phyloP scores from a whole-genome alignment of 2,888 invertebrate species.

The Dilophus febrilis region DNA sequence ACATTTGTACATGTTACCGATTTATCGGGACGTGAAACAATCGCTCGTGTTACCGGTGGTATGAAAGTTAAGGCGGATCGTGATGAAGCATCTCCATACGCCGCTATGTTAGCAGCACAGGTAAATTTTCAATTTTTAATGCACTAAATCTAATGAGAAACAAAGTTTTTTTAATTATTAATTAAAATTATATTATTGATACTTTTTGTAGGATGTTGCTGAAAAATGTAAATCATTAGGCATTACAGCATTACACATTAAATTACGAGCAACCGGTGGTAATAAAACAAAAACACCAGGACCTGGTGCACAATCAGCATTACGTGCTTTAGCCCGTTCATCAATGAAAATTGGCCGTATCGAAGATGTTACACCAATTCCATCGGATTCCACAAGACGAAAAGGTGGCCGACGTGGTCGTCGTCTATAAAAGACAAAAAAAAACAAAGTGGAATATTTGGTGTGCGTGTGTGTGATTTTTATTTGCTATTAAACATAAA shows the following conservation, averaged over 20 bases:
- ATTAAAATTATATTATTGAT: constrained; percentile 1
- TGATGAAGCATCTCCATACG: constrained; percentile 99
- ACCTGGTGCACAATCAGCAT: constrained; percentile 95
- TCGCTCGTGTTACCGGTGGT: constrained; percentile 88
- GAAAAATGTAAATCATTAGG: constrained; percentile 95
- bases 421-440: constrained; percentile 71
- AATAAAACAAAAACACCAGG: constrained; percentile 98
- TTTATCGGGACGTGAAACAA: constrained; percentile 90
- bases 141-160: constrained; percentile 15
- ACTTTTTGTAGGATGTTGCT: constrained; percentile 70
- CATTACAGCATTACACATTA: constrained; percentile 96
- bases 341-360: constrained; percentile 99
- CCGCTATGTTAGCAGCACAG: constrained; percentile 99
- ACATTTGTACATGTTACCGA: constrained; percentile 99
- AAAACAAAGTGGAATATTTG: too few relatives aligned
- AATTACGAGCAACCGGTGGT: constrained; percentile 95
- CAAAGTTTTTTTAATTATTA: constrained; percentile 12
- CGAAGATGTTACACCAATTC: constrained; percentile 98
- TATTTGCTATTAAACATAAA: too few relatives aligned
- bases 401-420: constrained; percentile 99
- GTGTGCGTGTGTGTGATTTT: too few relatives aligned
- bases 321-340: constrained; percentile 93
- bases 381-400: constrained; percentile 96
- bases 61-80: constrained; percentile 99
- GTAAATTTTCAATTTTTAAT: constrained; percentile 31